Evolutionary conservation across 2,888 invertebrate genomes (phyloP), one percentile per base, ranked within the genome.

Genomic region (Mythimna loreyi): DNA sequence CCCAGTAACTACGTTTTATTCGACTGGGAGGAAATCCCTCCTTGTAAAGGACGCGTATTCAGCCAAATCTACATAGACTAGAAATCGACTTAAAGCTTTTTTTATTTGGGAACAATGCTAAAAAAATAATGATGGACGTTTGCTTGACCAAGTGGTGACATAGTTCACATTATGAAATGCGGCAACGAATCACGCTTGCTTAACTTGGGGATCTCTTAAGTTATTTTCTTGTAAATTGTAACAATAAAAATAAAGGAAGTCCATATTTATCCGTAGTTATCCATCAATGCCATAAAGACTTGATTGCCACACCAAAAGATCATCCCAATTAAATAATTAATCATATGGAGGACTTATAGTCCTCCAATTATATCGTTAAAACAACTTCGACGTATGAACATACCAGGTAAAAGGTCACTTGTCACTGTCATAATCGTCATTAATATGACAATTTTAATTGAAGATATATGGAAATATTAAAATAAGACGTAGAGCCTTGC

Each of bases 401-500:
- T n/a, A 36, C 28, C 47, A 40, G 13, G 47, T 8, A 21, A 62
- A 75, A 75, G 80, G 75, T 75, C 53, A 74, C 30, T 25, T 30
- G 33, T 21, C 28, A 36, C 23, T 67, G 58, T 55, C 36, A 58
- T 45, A 55, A 80, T 62, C 28, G 25, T 8, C 16, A 45, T 53
- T 40, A 43, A 56, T 59, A 43, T 25, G 80, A 75, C 58, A 75
- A 62, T 25, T 6, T 47, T 75, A 58, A 80, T 67, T 61, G 33
- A 59, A 62, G 56, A 59, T 33, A 62, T 36, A 74, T 58, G 66
- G 67, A 79, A 75, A 79, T 50, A 72, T 79, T 73, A 25, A 50
- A 78, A 57, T 49, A 25, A 36, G 50, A 78, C 36, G 55, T 47
- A 50, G 56, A 21, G 23, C 19, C 45, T 61, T 25, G 28, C n/a